phyloP scores from a whole-genome alignment of 2,888 invertebrate species.

The Protodeltote pygarga region DNA sequence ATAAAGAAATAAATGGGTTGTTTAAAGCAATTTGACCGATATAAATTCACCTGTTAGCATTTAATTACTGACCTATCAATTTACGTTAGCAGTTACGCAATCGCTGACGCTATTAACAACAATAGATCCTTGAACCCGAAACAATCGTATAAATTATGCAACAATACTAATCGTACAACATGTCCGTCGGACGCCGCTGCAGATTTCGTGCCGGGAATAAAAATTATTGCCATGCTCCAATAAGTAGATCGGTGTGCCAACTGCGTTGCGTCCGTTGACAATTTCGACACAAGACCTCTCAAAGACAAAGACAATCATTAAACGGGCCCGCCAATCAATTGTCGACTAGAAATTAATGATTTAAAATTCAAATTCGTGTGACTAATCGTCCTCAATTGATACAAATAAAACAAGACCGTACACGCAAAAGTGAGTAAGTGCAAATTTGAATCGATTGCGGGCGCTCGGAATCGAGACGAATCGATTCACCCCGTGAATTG shows the following conservation, averaged over 20 bases:
- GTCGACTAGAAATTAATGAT: slow-evolving; percentile 61
- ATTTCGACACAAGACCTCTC: slow-evolving; percentile 72
- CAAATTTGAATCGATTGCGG: slow-evolving; percentile 71
- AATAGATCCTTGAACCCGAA: slow-evolving; percentile 63
- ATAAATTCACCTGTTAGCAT: slow-evolving; percentile 34
- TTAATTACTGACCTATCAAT: slow-evolving; percentile 48
- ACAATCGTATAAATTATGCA: slow-evolving; percentile 68
- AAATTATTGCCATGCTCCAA: slow-evolving; percentile 80
- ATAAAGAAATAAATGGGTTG: slow-evolving; percentile 14
- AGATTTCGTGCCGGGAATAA: slow-evolving; percentile 77
- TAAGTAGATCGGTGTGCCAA: slow-evolving; percentile 80
- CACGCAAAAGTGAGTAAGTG: slow-evolving; percentile 66
- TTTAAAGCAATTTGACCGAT: slow-evolving; percentile 11
- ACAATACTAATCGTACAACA: slow-evolving; percentile 69
- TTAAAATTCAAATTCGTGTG: slow-evolving; percentile 61
- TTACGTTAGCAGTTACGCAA: slow-evolving; percentile 50
- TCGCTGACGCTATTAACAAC: slow-evolving; percentile 50
- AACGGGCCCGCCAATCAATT: slow-evolving; percentile 57
- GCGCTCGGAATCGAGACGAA: slow-evolving; percentile 70
- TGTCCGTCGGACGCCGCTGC: slow-evolving; percentile 62
- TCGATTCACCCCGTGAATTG: slow-evolving; percentile 76
- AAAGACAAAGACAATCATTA: slow-evolving; percentile 78
- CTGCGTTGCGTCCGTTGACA: slow-evolving; percentile 64
- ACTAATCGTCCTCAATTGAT: slow-evolving; percentile 55
- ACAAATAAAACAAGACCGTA: slow-evolving; percentile 68